Conservation (phyloP, 1,140 invertebrate genomes). For the Neotoxoptera formosana region DNA sequence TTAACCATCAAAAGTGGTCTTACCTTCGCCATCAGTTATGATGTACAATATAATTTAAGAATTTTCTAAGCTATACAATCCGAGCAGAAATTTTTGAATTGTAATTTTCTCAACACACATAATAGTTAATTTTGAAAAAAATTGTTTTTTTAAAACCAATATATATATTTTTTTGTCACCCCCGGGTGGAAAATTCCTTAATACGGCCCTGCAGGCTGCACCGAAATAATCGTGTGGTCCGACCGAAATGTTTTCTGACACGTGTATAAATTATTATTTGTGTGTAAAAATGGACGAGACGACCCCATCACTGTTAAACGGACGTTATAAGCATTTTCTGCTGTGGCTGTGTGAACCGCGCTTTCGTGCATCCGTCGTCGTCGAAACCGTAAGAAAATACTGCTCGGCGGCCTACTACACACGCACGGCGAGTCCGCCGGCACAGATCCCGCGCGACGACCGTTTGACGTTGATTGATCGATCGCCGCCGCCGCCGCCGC, state of each 20-base stretch:
- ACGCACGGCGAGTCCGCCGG: not conserved
- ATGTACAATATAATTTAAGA: not conserved
- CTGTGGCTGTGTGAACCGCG: not conserved
- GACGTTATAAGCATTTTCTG: not conserved
- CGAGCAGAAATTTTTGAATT: not conserved
- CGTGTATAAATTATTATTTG: not conserved
- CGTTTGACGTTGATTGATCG: conserved; percentile 51
- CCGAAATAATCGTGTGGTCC: not conserved
- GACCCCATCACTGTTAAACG: not conserved
- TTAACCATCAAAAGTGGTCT: not conserved
- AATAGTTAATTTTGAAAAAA: not conserved
- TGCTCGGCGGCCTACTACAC: not conserved
- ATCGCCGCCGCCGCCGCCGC: not conserved
- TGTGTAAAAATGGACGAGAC: not conserved
- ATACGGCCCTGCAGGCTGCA: not conserved
- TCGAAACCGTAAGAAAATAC: conserved; percentile 1
- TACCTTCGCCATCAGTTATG: not conserved
- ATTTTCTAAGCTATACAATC: not conserved
- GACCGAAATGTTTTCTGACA: not conserved
- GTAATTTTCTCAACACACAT: not conserved
- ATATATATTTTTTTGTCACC: not conserved
- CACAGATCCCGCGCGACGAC: conserved; percentile 28
- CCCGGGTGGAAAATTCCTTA: not conserved
- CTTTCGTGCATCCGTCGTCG: not conserved
- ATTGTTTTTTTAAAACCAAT: not conserved